Percentiles rank a stretch among this genome's conserved stretches.
phyloP scores from a whole-genome alignment of 2,797 vertebrate species.

The Eutrigla gurnardus region DNA sequence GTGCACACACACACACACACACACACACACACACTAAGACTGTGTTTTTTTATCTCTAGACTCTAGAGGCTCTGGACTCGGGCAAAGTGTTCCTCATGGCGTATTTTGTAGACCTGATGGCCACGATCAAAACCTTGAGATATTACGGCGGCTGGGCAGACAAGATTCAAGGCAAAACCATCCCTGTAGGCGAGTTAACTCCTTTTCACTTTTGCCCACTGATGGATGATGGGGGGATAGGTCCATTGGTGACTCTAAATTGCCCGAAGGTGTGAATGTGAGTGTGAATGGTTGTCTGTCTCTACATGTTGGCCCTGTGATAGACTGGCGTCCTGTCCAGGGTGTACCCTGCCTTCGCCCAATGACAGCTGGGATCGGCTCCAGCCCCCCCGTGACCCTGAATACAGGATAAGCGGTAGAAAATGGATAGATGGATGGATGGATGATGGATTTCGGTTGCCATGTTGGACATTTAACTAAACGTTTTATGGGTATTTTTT shows the following conservation, averaged over 20 bases:
- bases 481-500: slow-evolving; percentile 11
- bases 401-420: too few relatives aligned
- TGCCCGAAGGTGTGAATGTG: too few relatives aligned
- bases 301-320: too few relatives aligned
- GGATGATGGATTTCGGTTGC: not conserved
- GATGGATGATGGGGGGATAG: too few relatives aligned
- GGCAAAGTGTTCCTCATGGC: slow-evolving; percentile 89
- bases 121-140: slow-evolving; percentile 86
- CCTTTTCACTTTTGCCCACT: not conserved
- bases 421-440: too few relatives aligned
- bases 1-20: slow-evolving; percentile 1
- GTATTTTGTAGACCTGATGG: slow-evolving; percentile 87
- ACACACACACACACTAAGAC: slow-evolving; percentile 10
- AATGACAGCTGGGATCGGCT: too few relatives aligned
- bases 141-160: slow-evolving; percentile 93
- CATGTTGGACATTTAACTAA: not conserved
- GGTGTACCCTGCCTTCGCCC: too few relatives aligned
- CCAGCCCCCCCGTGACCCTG: too few relatives aligned
- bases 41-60: slow-evolving; percentile 72
- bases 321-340: too few relatives aligned
- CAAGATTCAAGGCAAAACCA: slow-evolving; percentile 90
- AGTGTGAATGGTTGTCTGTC: too few relatives aligned
- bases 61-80: slow-evolving; percentile 87
- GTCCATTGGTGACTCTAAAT: too few relatives aligned
- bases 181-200: slow-evolving; percentile 86